Percentiles rank a stretch among this genome's conserved stretches.
Conservation (phyloP, 2,113 vertebrate genomes). For the Microcebus murinus region DNA sequence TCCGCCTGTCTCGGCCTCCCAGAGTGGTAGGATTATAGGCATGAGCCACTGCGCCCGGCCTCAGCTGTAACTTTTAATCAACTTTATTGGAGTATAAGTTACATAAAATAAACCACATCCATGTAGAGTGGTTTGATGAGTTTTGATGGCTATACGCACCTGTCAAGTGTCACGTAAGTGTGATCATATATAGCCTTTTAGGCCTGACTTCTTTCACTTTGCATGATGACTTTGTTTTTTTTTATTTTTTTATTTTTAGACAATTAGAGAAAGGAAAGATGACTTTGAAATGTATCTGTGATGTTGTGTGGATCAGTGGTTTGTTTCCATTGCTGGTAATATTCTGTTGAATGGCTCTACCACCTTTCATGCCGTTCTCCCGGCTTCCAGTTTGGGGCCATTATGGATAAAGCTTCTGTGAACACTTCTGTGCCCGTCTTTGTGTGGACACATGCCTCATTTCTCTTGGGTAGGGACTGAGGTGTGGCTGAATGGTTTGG, state of each 20-base stretch:
- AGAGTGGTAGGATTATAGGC: too few species aligned
- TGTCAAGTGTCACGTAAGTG: background rate
- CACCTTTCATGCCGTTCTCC: fast-evolving
- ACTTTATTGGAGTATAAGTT: fast-evolving
- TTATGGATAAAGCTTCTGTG: background rate
- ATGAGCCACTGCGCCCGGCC: too few species aligned
- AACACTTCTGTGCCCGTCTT: fast-evolving
- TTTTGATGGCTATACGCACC: fast-evolving
- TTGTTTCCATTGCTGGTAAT: background rate
- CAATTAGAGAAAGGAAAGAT: too few species aligned
- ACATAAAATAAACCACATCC: fast-evolving
- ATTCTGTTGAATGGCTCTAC: fast-evolving
- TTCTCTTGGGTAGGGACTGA: background rate
- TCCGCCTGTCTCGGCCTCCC: too few species aligned
- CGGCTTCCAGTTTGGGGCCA: background rate
- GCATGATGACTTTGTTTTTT: fast-evolving
- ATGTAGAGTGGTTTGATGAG: fast-evolving
- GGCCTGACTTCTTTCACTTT: background rate
- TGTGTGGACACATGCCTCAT: fast-evolving
- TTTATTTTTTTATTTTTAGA: too few species aligned
- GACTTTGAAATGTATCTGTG: fast-evolving
- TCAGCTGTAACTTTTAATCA: too few species aligned
- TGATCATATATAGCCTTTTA: background rate
- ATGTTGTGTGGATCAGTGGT: fast-evolving
- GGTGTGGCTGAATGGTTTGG: background rate